Base-by-base conservation (phyloP, 1,140 invertebrate genomes). In the Drosophila hydei region DNA sequence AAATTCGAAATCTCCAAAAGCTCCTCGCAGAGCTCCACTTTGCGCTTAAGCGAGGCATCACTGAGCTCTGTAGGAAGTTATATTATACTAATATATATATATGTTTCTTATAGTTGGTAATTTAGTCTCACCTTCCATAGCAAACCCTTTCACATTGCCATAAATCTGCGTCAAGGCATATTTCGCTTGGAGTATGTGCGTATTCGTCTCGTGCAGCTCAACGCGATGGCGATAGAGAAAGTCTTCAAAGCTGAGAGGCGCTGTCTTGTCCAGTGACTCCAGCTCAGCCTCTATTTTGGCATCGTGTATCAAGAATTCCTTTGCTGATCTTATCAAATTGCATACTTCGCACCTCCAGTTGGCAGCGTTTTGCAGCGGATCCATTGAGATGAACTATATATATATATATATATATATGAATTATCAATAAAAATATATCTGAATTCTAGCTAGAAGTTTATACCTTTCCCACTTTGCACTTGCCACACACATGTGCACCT, bases 281-380 rank as follows among this genome's bases (percentile, higher is more conserved):
- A 95, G 89, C 78, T 95, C 94, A 74, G 94, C 92, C 59, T 93
- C 93, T 3, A 95, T 92, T 9, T 93, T 92, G 19, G 93, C 93
- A 69, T 95, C 94, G 9, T 93, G 92, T 77, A 93, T 93, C 14
- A 93, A 79, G 75, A 95, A 93, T 54, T 95, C 93, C 8, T 93
- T 92, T 12, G 92, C 92, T 12, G 92, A 84, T 14, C 94, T 92
- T 43, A 88, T 91, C 50, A 93, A 92, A 23, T 92, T 91, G 83
- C 95, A 96, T 55, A 92, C 91, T 64, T 94, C 92, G 89, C 95
- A 96, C 65, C 93, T 93, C 95, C 95, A 96, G 3, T 84, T 71
- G 5, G 94, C 92, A 2, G 90, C 79, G 54, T 93, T 92, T 67
- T 95, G 92, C 18, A 95, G 91, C 7, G 95, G 94, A 84, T 94